Conservation (phyloP, 2,797 vertebrate species). For the Podarcis lilfordi region DNA sequence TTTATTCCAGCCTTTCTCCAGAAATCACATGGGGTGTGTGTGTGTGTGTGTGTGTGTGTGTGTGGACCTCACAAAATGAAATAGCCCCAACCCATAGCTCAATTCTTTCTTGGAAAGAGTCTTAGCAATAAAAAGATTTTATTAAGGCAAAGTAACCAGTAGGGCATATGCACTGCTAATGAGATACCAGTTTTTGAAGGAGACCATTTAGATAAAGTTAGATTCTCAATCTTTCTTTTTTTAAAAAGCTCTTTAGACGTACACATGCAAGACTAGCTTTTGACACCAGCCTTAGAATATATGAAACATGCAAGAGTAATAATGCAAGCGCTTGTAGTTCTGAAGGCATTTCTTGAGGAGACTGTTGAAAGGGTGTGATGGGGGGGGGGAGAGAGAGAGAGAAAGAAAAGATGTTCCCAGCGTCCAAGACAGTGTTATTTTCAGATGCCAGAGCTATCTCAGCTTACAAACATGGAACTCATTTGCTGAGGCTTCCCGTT, state of each 20-base stretch:
- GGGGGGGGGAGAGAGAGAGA: not conserved
- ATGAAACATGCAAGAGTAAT: slow-evolving; percentile 55
- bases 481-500: slow-evolving; percentile 64
- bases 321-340: slow-evolving; percentile 48
- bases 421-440: slow-evolving; percentile 47
- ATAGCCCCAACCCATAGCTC: not conserved
- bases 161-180: slow-evolving; percentile 40
- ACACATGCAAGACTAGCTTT: slow-evolving; percentile 54
- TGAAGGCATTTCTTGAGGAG: slow-evolving; percentile 64
- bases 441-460: slow-evolving; percentile 58
- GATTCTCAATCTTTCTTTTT: slow-evolving; percentile 41
- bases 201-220: slow-evolving; percentile 60
- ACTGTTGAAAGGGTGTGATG: slow-evolving; percentile 11
- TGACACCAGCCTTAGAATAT: slow-evolving; percentile 54
- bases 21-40: not conserved
- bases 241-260: slow-evolving; percentile 64
- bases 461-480: slow-evolving; percentile 58
- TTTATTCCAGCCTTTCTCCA: not conserved
- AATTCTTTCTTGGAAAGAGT: slow-evolving; percentile 15
- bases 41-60: no score
- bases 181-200: slow-evolving; percentile 57
- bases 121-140: not conserved
- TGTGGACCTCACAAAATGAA: not conserved
- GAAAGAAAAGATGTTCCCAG: slow-evolving; percentile 18
- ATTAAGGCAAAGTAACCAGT: slow-evolving; percentile 33